These are phyloP conservation scores for Ctenoplectra terminalis DNA, from an alignment of 1,140 invertebrate genomes.

Conservation along the genomic window DNA sequence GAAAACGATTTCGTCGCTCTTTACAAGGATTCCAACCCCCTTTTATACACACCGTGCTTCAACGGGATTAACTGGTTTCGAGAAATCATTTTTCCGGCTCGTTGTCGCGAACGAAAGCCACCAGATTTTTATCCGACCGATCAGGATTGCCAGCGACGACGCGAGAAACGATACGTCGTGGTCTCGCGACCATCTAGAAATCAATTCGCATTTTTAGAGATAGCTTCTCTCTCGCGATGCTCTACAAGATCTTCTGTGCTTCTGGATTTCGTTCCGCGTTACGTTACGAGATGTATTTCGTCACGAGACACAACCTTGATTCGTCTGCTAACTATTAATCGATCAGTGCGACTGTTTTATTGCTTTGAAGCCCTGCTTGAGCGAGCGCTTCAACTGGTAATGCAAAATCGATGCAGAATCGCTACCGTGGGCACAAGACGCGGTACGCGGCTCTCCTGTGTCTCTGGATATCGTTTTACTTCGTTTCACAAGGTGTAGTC, in stretches of 20 bases:
- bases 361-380: background rate
- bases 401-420: constrained; percentile 13
- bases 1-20: constrained; percentile 43
- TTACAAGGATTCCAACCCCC: background rate
- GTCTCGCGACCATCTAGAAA: background rate
- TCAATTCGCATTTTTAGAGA: background rate
- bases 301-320: background rate
- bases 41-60: background rate
- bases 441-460: background rate
- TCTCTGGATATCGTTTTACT: background rate
- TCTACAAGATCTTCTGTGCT: background rate
- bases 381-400: background rate
- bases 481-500: background rate
- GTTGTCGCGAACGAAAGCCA: constrained; percentile 8
- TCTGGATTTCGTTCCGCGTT: background rate
- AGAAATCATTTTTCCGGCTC: constrained; percentile 22
- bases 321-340: background rate
- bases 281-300: background rate
- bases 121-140: constrained; percentile 21
- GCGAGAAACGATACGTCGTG: background rate
- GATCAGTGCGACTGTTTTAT: background rate
- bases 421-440: background rate
- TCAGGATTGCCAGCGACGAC: background rate
- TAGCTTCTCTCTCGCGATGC: background rate
- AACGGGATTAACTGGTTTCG: constrained; percentile 43